Evolutionary conservation across 2,113 vertebrate species (phyloP), one percentile per base, ranked within the genome.

Genomic region (Hemiprocne comata): DNA sequence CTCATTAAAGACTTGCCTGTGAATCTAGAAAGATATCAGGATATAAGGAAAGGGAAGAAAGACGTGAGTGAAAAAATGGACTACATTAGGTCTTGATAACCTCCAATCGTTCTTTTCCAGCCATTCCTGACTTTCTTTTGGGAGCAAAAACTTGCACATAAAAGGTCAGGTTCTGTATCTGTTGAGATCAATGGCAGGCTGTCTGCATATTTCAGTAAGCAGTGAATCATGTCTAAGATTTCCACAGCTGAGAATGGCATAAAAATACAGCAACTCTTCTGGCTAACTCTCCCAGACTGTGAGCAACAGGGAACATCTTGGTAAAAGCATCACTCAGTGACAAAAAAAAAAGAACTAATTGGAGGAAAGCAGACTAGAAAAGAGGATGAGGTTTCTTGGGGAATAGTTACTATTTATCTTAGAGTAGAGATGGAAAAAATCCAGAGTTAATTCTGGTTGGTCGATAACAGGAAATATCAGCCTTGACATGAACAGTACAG

Each of bases 21-120:
- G 65, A 19, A 85, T 58, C 31, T 26, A 67, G 66, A 80, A 73
- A 73, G 16, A 11, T 36, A 33, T 38, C 10, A 26, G 31, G 29
- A 10, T 36, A 54, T 25, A 13, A 82, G 23, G 62, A 64, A 50
- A 18, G 9, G 60, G 58, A 87, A 67, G 40, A 14, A 72, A 62
- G 8, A 36, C 0, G 0, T 0, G 0, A 58, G 44, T 38, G 23
- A 54, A 73, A 70, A 70, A 70, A 70, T 34, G 11, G 23, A 26
- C 38, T 13, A 6, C 4, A 25, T 18, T 53, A 51, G 29, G 15
- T 71, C 46, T 64, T 20, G 13, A 38, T 77, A 76, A 87, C 34
- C 36, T 71, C 44, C 18, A 28, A 0, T 44, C 3, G 1, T 83
- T 57, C 25, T 83, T 86, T 84, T 74, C 26, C 50, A 83, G 26